Conservation (phyloP, 2,797 vertebrate genomes). For the Tapera naevia region DNA sequence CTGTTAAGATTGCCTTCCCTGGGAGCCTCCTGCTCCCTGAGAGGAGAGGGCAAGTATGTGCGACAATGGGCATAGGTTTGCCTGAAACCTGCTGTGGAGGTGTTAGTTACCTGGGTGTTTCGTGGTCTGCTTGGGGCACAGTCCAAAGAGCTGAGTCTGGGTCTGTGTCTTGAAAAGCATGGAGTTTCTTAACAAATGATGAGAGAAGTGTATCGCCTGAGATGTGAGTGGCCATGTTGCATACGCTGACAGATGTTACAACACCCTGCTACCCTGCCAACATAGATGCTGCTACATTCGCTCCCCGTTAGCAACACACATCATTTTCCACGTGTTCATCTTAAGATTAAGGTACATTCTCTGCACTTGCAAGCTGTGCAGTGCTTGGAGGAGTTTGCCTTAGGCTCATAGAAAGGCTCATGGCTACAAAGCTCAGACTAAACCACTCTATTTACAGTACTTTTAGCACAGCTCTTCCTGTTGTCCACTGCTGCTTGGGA, state of each 20-base stretch:
- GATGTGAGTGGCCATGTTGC: not conserved
- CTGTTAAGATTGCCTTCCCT: not conserved
- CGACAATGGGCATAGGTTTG: not conserved
- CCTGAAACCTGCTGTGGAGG: not conserved
- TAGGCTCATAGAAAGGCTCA: not conserved
- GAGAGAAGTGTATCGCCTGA: not conserved
- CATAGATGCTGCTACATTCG: not conserved
- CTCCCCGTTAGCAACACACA: fast-evolving
- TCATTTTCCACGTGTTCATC: not conserved
- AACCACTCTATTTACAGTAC: not conserved
- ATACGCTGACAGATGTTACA: not conserved
- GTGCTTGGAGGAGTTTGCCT: not conserved
- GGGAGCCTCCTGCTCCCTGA: not conserved
- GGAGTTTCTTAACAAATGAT: not conserved
- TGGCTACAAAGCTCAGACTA: not conserved
- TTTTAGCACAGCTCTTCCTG: not conserved
- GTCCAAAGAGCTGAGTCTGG: not conserved
- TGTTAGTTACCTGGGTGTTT: not conserved
- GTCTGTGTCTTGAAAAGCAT: not conserved
- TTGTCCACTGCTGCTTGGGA: not conserved
- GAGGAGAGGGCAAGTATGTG: fast-evolving
- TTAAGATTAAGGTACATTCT: not conserved
- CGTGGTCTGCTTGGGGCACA: not conserved
- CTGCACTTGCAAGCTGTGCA: not conserved
- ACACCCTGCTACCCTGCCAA: not conserved